Conservation (phyloP, 1,140 invertebrate species). For the Leptinotarsa undecemlineata region DNA sequence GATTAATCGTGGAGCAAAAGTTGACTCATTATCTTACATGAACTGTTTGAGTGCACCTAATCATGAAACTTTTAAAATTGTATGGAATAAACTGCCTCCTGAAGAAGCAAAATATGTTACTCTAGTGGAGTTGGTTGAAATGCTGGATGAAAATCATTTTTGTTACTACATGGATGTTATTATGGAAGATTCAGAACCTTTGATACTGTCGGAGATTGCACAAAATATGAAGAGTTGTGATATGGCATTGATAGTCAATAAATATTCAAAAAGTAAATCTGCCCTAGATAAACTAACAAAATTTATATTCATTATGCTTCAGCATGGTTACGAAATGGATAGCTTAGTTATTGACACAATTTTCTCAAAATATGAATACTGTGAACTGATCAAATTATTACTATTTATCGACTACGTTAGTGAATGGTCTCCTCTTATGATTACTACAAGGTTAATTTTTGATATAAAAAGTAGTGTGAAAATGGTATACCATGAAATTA, state of each 20-base stretch:
- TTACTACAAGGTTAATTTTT: constrained; percentile 12
- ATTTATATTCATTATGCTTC: constrained; percentile 27
- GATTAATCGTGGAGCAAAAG: constrained; percentile 31
- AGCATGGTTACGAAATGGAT: constrained; percentile 16
- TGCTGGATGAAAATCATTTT: constrained; percentile 1
- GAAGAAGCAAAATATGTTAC: background rate
- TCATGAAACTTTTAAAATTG: constrained; percentile 28
- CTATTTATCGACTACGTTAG: constrained; percentile 10
- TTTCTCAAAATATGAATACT: constrained; percentile 27
- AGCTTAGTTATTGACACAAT: constrained; percentile 20
- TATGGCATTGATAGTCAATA: constrained; percentile 5
- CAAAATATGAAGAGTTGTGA: constrained; percentile 17
- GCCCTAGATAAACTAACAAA: constrained; percentile 10
- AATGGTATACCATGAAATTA: background rate
- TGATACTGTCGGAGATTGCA: background rate
- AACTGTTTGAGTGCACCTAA: constrained; percentile 28
- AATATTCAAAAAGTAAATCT: constrained; percentile 4
- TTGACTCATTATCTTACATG: constrained; percentile 22
- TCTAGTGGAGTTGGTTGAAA: background rate
- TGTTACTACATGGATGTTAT: constrained; percentile 27
- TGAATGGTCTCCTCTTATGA: constrained; percentile 7
- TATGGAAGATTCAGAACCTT: constrained; percentile 15
- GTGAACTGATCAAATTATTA: constrained; percentile 28
- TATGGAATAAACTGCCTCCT: constrained; percentile 33
- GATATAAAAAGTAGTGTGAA: background rate